A percentile compares a stretch with the other conserved stretches of the same genome.
Evolutionary conservation across 2,797 vertebrate species (phyloP).

Genomic region (Geotrypetes seraphini): DNA sequence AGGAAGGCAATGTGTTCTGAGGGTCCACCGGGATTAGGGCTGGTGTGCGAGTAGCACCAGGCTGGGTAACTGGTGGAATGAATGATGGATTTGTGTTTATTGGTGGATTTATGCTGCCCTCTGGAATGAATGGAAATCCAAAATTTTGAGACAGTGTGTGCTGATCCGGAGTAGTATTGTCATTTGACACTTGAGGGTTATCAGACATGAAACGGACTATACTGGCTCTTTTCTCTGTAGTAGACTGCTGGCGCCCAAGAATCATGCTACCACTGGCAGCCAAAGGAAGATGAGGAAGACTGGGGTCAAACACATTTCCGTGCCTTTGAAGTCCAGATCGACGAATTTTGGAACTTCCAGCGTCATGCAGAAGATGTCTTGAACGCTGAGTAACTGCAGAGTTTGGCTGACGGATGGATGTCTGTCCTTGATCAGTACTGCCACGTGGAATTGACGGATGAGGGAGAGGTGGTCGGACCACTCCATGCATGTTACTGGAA

Average conservation of each 20-base stretch:
- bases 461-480: constrained; percentile 67
- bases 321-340: constrained; percentile 77
- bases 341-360: constrained; percentile 71
- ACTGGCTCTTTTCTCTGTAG: constrained; percentile 73
- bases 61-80: constrained; percentile 88
- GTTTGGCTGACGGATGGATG: constrained; percentile 66
- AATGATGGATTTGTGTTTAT: constrained; percentile 92
- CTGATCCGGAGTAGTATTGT: constrained; percentile 79
- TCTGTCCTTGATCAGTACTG: constrained; percentile 74
- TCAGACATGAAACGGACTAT: constrained; percentile 94
- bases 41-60: constrained; percentile 75
- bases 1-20: constrained; percentile 90
- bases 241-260: constrained; percentile 74
- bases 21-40: constrained; percentile 90
- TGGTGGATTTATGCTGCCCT: constrained; percentile 88
- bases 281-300: constrained; percentile 74
- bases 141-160: constrained; percentile 87
- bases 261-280: constrained; percentile 77
- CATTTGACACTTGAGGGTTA: constrained; percentile 69
- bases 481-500: constrained; percentile 80
- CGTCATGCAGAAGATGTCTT: constrained; percentile 75
- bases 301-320: constrained; percentile 80
- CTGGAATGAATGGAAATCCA: constrained; percentile 88
- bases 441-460: constrained; percentile 77
- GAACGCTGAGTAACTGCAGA: constrained; percentile 78